Conservation (phyloP, 2,888 invertebrate genomes). For the Noctua janthe region DNA sequence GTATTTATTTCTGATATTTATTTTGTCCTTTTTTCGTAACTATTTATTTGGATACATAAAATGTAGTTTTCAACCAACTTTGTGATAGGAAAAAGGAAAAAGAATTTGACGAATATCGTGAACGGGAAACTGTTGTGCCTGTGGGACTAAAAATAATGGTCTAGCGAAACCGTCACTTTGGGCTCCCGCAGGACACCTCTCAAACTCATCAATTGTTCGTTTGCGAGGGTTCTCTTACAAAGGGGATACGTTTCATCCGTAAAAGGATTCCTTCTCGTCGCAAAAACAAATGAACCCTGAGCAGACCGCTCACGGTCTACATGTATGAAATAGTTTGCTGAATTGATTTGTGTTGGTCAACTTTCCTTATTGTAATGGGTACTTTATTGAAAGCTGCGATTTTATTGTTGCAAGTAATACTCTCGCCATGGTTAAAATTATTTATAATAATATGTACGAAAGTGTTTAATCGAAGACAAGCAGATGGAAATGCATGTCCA, state of each 20-base stretch:
- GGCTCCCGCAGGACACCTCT: constrained; percentile 50
- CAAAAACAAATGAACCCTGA: constrained; percentile 44
- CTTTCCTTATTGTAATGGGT: background rate
- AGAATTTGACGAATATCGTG: constrained; percentile 31
- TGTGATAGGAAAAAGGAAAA: constrained; percentile 24
- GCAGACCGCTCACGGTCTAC: background rate
- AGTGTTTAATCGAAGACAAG: background rate
- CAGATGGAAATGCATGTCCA: background rate
- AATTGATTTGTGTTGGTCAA: background rate
- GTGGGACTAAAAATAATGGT: constrained; percentile 49
- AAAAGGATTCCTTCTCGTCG: constrained; percentile 29
- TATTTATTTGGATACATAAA: constrained; percentile 31
- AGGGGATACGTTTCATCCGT: constrained; percentile 13
- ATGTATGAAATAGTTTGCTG: background rate
- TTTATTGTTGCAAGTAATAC: background rate
- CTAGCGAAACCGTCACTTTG: constrained; percentile 47
- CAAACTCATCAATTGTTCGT: constrained; percentile 57
- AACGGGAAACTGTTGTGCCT: constrained; percentile 18
- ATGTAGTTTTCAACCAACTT: constrained; percentile 28
- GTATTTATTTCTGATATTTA: constrained; percentile 31
- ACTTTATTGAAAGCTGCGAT: background rate
- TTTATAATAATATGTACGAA: background rate
- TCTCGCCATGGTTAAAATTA: background rate
- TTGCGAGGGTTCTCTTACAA: constrained; percentile 26
- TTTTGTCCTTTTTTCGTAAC: constrained; percentile 10